Conservation (phyloP, 2,797 vertebrate species). For the Anguilla anguilla region DNA sequence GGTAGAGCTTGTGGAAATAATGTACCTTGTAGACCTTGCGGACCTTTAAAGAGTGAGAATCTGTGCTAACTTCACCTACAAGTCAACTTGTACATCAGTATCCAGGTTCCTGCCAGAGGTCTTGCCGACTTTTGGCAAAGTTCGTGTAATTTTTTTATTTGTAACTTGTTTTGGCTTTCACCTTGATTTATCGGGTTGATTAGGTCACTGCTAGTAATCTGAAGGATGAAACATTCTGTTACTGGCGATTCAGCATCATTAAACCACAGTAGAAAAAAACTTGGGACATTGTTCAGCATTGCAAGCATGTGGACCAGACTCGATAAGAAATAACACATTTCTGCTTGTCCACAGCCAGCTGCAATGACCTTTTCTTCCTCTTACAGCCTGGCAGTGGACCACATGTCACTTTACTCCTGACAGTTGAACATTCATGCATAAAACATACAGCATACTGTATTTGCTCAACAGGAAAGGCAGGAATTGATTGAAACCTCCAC, state of each 20-base stretch:
- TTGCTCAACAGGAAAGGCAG: not conserved
- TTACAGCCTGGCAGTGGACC: not conserved
- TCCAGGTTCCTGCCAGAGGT: no score
- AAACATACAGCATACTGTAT: no score
- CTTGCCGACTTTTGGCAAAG: no score
- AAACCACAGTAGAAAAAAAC: not conserved
- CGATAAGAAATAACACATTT: not conserved
- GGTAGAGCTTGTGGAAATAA: no score
- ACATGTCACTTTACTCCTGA: not conserved
- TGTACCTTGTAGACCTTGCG: no score
- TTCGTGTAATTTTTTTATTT: no score
- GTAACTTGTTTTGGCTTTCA: not conserved
- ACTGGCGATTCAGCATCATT: not conserved
- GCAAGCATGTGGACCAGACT: not conserved
- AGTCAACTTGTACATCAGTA: no score
- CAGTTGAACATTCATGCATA: not conserved
- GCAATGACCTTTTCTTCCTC: not conserved
- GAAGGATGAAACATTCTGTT: not conserved
- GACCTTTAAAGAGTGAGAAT: no score
- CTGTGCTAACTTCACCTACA: no score
- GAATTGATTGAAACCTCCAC: not conserved
- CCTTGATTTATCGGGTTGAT: not conserved
- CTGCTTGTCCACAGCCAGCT: not conserved
- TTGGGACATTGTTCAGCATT: not conserved
- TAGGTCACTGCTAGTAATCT: not conserved